Base-by-base conservation (phyloP, 2,888 invertebrate genomes). In the Adela reaumurella region DNA sequence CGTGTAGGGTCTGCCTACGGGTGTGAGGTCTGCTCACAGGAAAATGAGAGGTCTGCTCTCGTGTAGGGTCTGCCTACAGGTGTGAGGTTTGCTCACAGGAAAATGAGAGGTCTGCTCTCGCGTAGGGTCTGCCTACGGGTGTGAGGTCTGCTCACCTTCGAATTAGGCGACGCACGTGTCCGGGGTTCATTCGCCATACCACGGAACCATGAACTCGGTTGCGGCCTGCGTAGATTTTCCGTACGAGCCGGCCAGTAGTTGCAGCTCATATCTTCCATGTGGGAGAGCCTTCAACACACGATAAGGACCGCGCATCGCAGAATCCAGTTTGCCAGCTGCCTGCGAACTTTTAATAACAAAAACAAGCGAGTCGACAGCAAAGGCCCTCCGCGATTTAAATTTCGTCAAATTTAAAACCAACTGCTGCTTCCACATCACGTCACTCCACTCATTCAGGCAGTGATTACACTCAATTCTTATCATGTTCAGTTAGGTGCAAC, bases 221-320 rank as follows among this genome's bases (percentile, higher is more conserved):
- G 52, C 51, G 2, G 52, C 50, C 43, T 52, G 51, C 11, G 52
- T 52, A 5, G 46, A 16, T 28, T 55, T 53, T 2, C 52, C 51
- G 45, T 51, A 51, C 14, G 52, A 54, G 19, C 53, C 48, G 11
- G 51, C 51, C 16, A 53, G 8, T 14, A 52, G 29, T 11, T 48
- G 49, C 24, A 53, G 48, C 41, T 53, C 50, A 20, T 52, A 52
- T n/a, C 52, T 47, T 2, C 50, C 46, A 14, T 50, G 47, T 3
- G 53, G 51, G 2, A 55, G 49, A 19, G 45, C 44, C 19, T 50
- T 51, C n/a, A 49, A 17, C 16, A 52, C 50, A 3, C 51, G 35
- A 17, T 53, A 53, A 5, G 54, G 52, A n/a, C 52, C 55, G 8
- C 55, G 52, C 51, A 53, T 55, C n/a, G 51, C 46, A 19, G 52